Evolutionary conservation across 2,113 vertebrate species (phyloP).

Genomic region (Melanostigma gelatinosum): DNA sequence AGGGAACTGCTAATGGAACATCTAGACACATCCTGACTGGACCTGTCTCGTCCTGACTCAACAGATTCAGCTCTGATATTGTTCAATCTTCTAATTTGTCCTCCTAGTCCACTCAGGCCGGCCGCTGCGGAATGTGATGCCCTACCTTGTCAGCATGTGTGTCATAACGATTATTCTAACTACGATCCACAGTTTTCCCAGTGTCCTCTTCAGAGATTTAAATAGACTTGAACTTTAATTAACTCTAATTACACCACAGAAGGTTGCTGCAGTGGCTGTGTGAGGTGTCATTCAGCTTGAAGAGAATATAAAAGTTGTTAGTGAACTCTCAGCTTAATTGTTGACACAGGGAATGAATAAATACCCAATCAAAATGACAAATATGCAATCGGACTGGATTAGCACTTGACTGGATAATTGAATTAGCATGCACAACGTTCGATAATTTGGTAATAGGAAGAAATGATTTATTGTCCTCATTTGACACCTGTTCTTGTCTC

Average conservation of each 20-base stretch:
- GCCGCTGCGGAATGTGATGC: constrained; percentile 10
- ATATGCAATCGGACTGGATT: background rate
- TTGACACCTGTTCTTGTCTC: background rate
- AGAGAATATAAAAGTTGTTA: constrained; percentile 23
- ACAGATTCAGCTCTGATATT: constrained; percentile 26
- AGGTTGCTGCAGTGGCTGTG: constrained; percentile 7
- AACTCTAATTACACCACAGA: constrained; percentile 45
- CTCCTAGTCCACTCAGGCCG: background rate
- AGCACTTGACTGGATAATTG: background rate
- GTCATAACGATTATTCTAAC: constrained; percentile 42
- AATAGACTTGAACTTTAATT: constrained; percentile 62
- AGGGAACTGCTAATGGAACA: constrained; percentile 61
- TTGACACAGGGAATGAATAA: constrained; percentile 20
- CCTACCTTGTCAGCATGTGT: constrained; percentile 29
- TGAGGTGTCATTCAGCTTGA: constrained; percentile 27
- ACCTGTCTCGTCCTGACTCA: constrained; percentile 33
- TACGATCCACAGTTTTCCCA: constrained; percentile 29
- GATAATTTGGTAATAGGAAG: background rate
- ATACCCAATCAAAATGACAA: background rate
- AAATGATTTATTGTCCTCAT: background rate
- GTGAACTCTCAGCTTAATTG: constrained; percentile 12
- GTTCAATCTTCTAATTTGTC: constrained; percentile 13
- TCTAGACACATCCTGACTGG: constrained; percentile 32
- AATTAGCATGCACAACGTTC: background rate
- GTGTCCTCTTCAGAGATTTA: constrained; percentile 41